Base-by-base conservation (phyloP, 2,888 invertebrate genomes). In the Torymus texanus region DNA sequence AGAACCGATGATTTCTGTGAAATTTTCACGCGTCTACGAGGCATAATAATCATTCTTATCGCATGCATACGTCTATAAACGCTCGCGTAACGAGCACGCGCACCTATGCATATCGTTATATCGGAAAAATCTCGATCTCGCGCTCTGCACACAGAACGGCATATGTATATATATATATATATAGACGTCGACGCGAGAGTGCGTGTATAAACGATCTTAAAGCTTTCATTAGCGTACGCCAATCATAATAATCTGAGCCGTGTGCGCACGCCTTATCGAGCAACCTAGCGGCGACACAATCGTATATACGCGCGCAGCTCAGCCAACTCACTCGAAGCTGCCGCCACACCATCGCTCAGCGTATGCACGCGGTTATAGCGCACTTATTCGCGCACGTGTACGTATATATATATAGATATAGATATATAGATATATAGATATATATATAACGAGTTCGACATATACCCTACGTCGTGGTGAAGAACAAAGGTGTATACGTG, bases 241-340 rank as follows among this genome's bases (percentile, higher is more conserved):
- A 56, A 73, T 65, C 41, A 73, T 65, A 63, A 73, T 73, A 56
- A 65, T 73, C 56, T 24, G 8, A 71, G 24, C 29, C 21, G 21
- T 21, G 50, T 61, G 21, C 21, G 51, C 53, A 62, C 62, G 55
- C 13, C n/a, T 29, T 53, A 73, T 73, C 63, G 55, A n/a, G 41
- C 21, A 63, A 5, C 63, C 41, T 50, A 8, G 63, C 10, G 41
- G 8, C 41, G 41, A 41, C 41, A 41, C 41, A 41, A 41, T 41
- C 41, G 41, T 8, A 41, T 8, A 5, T 8, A 8, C 10, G 5
- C 41, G 41, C 41, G 41, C 41, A 21, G 21, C 21, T 1, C 21
- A 21, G 21, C 8, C 41, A 8, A 41, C 41, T 41, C 29, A 5
- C 41, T 41, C 41, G 41, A 41, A 41, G 8, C 41, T 41, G 29